These are phyloP conservation scores for Cancer borealis DNA, from an alignment of 2,888 invertebrate species.

Conservation along the genomic window DNA sequence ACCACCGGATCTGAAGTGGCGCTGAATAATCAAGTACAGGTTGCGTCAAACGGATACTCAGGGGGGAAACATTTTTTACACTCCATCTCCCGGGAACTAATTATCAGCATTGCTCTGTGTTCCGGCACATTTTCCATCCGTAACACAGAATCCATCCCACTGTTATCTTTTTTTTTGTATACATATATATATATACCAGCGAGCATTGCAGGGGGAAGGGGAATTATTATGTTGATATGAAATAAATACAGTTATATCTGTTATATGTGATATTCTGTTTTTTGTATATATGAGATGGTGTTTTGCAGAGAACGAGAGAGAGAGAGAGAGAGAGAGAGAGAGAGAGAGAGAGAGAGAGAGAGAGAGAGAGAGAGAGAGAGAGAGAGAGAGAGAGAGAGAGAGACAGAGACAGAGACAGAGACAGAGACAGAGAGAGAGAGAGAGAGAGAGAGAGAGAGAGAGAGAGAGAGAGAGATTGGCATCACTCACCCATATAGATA, in stretches of 20 bases:
- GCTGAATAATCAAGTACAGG: neutral
- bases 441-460: too few relatives aligned
- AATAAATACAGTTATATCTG: neutral
- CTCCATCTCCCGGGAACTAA: neutral
- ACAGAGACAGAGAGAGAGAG: too few relatives aligned
- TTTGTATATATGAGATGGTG: too few relatives aligned
- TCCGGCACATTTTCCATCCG: neutral
- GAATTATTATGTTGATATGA: neutral
- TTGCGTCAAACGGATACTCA: neutral
- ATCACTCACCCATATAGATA: too few relatives aligned
- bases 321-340: too few relatives aligned
- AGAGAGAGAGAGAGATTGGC: too few relatives aligned
- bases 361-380: too few relatives aligned
- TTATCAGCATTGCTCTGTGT: neutral
- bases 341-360: too few relatives aligned
- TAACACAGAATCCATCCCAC: neutral
- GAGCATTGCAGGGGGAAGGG: neutral
- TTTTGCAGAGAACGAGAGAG: too few relatives aligned
- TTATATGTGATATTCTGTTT: neutral
- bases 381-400: too few relatives aligned
- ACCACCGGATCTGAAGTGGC: neutral
- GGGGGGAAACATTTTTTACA: neutral
- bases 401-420: too few relatives aligned
- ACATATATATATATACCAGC: neutral
- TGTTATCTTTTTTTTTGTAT: neutral